These are phyloP conservation scores for Cheilosia urbana DNA, from an alignment of 2,888 invertebrate species.

Conservation along the genomic window DNA sequence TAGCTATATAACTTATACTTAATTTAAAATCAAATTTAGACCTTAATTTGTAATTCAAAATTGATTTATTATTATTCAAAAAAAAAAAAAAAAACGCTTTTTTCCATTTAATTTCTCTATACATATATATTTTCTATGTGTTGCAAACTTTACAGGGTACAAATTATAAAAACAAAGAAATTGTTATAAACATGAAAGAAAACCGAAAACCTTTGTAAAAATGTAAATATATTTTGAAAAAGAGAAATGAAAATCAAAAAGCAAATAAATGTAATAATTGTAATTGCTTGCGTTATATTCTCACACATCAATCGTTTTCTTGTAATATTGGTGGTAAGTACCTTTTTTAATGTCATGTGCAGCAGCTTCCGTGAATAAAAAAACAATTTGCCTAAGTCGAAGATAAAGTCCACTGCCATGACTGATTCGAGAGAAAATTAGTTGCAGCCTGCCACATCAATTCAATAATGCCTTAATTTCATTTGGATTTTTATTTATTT, in stretches of 20 bases:
- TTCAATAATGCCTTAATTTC: too few species aligned
- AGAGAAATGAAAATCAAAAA: slow-evolving; percentile 54
- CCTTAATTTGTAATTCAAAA: neutral
- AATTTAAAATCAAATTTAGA: slow-evolving; percentile 1
- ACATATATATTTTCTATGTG: slow-evolving; percentile 10
- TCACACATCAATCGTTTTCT: too few species aligned
- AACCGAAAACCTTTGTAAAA: slow-evolving; percentile 62
- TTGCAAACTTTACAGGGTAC: slow-evolving; percentile 65
- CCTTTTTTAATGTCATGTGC: too few species aligned
- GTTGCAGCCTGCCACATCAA: too few species aligned
- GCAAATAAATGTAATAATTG: slow-evolving; percentile 66
- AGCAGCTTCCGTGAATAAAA: too few species aligned
- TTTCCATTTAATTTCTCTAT: slow-evolving; percentile 1
- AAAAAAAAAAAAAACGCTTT: slow-evolving; percentile 3
- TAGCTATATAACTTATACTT: slow-evolving; percentile 12
- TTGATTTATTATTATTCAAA: neutral
- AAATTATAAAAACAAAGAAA: slow-evolving; percentile 10
- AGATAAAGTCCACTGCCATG: too few species aligned
- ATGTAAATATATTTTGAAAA: slow-evolving; percentile 70
- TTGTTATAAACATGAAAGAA: slow-evolving; percentile 44
- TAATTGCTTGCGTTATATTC: neutral
- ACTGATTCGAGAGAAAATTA: too few species aligned
- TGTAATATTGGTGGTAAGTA: too few species aligned
- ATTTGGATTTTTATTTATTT: too few species aligned
- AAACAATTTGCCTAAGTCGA: too few species aligned